Percentiles rank a stretch among this genome's conserved stretches.
These are phyloP conservation scores for Chiloscyllium plagiosum DNA, from an alignment of 2,113 vertebrate genomes.

Conservation along the genomic window DNA sequence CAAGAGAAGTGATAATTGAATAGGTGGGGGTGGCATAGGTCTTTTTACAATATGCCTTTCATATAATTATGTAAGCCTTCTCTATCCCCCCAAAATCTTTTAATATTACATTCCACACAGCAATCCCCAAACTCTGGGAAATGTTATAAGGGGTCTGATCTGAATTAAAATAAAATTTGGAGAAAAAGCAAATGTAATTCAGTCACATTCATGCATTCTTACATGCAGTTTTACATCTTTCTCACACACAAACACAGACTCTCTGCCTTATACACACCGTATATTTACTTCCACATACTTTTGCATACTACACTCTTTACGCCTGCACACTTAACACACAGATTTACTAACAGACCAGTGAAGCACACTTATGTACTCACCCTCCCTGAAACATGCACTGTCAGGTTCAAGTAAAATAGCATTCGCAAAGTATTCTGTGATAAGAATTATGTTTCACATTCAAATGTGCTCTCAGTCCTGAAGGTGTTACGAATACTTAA, in stretches of 20 bases:
- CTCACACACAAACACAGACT: not conserved
- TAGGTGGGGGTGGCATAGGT: not conserved
- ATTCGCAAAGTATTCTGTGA: not conserved
- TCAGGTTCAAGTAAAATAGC: not conserved
- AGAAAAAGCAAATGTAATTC: not conserved
- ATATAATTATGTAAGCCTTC: not conserved
- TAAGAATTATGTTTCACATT: not conserved
- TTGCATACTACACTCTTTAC: not conserved
- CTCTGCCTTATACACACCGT: not conserved
- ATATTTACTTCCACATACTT: not conserved
- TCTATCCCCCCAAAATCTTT: not conserved
- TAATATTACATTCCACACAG: not conserved
- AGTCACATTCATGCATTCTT: not conserved
- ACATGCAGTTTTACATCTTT: not conserved
- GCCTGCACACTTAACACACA: not conserved
- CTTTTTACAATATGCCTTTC: not conserved
- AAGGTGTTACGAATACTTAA: not conserved
- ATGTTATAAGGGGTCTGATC: not conserved
- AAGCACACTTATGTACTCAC: not conserved
- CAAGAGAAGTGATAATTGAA: slow-evolving; percentile 7
- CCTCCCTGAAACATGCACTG: not conserved
- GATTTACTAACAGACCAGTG: not conserved
- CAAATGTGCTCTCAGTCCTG: not conserved
- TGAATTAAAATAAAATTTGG: not conserved
- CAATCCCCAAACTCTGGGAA: not conserved